Base-by-base conservation (phyloP, 1,140 invertebrate species). In the Teleopsis dalmanni region DNA sequence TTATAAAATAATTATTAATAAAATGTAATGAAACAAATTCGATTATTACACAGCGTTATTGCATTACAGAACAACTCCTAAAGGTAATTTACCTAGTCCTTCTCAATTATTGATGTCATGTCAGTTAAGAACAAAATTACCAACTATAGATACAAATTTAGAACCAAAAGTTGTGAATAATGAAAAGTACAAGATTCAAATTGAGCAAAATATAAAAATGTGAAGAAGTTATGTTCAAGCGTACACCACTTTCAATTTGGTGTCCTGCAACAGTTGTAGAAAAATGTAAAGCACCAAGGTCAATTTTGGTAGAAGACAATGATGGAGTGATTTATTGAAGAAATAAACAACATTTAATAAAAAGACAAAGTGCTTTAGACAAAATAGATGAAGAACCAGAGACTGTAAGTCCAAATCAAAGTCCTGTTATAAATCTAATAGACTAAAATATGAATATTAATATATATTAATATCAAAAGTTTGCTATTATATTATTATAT, bases 21-120 rank as follows among this genome's bases (percentile, higher is more conserved):
- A 48, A 48, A 14, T 48, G 46, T 35, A 33, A 46, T 35, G 44
- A 46, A 26, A 18, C 29, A 22, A 34, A 34, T 13, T 33, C 31
- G 44, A 31, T n/a, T 18, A 35, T 13, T 48, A 48, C 36, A n/a
- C 22, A 38, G 36, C 46, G 10, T 14, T 48, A 21, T 22, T 48
- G 16, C 44, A 46, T 35, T 36, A 36, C 11, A n/a, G 44, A 2
- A 46, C 22, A n/a, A 36, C 33, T 23, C 19, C 44, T 22, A 16
- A 8, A 35, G 23, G 11, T 22, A 45, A 33, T 33, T 22, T 45
- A 21, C 43, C 43, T 22, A 45, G 43, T 45, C 43, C 29, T 11
- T 7, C 19, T 2, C 33, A 46, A 34, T 26, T 46, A 10, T 22
- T 46, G 10, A 46, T 46, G 44, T 22, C 29, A 4, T 25, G 44